Conservation (phyloP, 2,888 invertebrate species). For the Seira ritae region DNA sequence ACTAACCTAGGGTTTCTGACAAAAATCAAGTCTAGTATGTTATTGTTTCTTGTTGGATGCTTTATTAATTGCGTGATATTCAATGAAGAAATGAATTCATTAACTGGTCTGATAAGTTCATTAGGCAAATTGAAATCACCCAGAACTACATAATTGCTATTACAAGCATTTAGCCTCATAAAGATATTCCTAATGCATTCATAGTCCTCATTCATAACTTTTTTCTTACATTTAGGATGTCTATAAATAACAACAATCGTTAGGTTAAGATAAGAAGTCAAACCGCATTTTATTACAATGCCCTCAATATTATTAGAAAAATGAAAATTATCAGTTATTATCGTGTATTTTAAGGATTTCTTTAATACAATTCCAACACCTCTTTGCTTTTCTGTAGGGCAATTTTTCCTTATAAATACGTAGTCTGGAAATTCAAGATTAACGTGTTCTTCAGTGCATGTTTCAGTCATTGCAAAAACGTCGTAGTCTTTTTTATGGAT, state of each 20-base stretch:
- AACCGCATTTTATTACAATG: background rate
- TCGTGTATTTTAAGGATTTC: background rate
- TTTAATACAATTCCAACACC: background rate
- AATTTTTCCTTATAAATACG: background rate
- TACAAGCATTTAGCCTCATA: background rate
- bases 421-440: background rate
- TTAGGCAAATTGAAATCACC: background rate
- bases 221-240: background rate
- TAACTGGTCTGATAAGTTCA: background rate
- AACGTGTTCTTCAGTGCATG: too few species aligned
- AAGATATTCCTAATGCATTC: background rate
- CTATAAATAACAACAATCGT: background rate
- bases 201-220: background rate
- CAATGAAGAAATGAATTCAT: background rate
- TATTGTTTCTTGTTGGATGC: conserved; percentile 1
- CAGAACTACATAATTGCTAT: background rate
- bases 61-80: background rate
- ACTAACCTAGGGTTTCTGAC: background rate
- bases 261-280: background rate
- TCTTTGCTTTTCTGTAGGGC: background rate
- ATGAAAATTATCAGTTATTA: background rate
- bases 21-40: conserved; percentile 9
- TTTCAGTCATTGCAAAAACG: background rate
- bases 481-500: background rate
- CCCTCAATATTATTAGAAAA: background rate